Percentiles rank a stretch among this genome's conserved stretches.
Evolutionary conservation across 2,888 invertebrate genomes (phyloP).

Genomic region (Meghimatium bilineatum): DNA sequence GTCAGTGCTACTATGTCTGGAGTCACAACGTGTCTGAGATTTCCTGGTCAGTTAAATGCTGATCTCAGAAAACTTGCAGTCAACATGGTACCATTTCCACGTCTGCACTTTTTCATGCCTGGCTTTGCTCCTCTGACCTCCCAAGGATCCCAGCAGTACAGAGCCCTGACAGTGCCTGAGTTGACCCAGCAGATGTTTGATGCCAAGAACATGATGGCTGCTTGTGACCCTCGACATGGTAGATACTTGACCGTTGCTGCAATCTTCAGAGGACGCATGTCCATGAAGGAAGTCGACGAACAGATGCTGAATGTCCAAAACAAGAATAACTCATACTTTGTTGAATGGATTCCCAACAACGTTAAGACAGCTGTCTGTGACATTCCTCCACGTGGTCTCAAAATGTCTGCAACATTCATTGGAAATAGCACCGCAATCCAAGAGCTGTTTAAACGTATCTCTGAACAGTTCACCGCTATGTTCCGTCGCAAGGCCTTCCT

Average conservation of each 20-base stretch:
- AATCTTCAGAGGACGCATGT: constrained; percentile 73
- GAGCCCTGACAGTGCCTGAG: constrained; percentile 59
- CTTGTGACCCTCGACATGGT: constrained; percentile 94
- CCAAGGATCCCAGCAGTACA: constrained; percentile 74
- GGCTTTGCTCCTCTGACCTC: constrained; percentile 76
- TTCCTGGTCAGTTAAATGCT: constrained; percentile 82
- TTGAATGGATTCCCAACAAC: constrained; percentile 74
- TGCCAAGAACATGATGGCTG: constrained; percentile 98
- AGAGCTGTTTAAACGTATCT: constrained; percentile 72
- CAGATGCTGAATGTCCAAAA: constrained; percentile 95
- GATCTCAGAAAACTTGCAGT: constrained; percentile 68
- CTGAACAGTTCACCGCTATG: constrained; percentile 83
- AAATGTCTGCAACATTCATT: constrained; percentile 80
- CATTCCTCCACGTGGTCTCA: constrained; percentile 88
- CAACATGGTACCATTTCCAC: constrained; percentile 77
- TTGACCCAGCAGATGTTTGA: constrained; percentile 81
- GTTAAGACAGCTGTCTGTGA: constrained; percentile 91
- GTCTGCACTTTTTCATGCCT: constrained; percentile 77
- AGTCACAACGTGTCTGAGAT: constrained; percentile 89
- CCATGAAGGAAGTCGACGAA: constrained; percentile 81
- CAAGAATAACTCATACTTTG: constrained; percentile 88
- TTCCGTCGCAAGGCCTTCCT: constrained; percentile 97
- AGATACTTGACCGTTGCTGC: constrained; percentile 78
- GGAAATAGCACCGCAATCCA: constrained; percentile 75
- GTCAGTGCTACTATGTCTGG: constrained; percentile 80